phyloP scores from a whole-genome alignment of 2,797 vertebrate genomes.

The Anabacerthia variegaticeps region DNA sequence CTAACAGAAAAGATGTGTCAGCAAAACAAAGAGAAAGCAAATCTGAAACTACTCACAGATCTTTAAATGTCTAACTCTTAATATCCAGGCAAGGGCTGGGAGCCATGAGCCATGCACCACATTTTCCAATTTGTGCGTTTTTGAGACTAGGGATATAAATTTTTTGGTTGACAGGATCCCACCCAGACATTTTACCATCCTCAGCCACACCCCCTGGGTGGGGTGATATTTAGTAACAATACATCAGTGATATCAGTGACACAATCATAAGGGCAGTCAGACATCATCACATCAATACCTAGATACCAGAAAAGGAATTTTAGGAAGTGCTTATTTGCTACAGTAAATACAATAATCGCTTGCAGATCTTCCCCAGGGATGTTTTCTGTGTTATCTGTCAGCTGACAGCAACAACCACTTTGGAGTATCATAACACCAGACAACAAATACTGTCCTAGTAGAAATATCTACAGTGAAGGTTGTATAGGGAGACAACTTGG shows the following conservation, averaged over 20 bases:
- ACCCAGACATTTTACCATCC: not conserved
- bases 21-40: not conserved
- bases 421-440: not conserved
- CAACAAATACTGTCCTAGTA: not conserved
- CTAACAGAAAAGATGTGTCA: not conserved
- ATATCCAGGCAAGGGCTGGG: not conserved
- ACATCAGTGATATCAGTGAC: not conserved
- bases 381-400: not conserved
- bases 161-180: accelerated
- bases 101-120: not conserved
- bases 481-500: not conserved
- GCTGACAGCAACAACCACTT: not conserved
- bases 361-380: not conserved
- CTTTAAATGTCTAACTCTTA: not conserved
- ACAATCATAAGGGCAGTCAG: not conserved
- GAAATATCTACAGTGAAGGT: not conserved
- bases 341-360: not conserved
- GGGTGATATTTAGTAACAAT: not conserved
- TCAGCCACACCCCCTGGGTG: not conserved
- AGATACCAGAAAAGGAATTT: not conserved
- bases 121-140: not conserved
- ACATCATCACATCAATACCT: not conserved
- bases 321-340: not conserved
- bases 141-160: not conserved
- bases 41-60: not conserved